Conservation (phyloP, 2,797 vertebrate species). For the Hylomyscus alleni region DNA sequence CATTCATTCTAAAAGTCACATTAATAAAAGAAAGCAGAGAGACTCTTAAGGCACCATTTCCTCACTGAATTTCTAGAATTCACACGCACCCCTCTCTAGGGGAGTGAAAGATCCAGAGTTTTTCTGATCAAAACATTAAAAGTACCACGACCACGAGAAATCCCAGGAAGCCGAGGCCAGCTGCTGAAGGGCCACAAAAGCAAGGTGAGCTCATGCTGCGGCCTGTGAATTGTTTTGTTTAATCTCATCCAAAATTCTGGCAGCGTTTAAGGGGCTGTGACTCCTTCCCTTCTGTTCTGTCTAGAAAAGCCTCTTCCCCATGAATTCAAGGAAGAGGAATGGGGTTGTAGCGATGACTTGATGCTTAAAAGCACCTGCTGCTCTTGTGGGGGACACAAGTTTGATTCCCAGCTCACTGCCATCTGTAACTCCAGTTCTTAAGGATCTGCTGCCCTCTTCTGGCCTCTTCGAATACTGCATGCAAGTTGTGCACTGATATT, state of each 20-base stretch:
- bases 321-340: neutral
- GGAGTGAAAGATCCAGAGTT: neutral
- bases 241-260: neutral
- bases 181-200: neutral
- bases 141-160: neutral
- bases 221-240: neutral
- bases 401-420: neutral
- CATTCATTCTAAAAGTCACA: slow-evolving; percentile 82
- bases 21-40: slow-evolving; percentile 79
- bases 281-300: neutral
- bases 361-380: neutral
- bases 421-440: neutral
- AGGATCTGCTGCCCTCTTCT: neutral
- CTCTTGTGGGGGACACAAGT: neutral
- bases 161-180: neutral
- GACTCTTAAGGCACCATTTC: slow-evolving; percentile 73
- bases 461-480: neutral
- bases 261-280: neutral
- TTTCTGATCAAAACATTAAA: neutral
- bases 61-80: slow-evolving; percentile 56
- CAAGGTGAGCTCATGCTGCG: accelerated
- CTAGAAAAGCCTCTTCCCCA: neutral
- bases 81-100: neutral
- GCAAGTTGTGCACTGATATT: neutral
- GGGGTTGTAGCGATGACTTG: neutral